Percentiles rank a stretch among this genome's conserved stretches.
Evolutionary conservation across 2,113 vertebrate species (phyloP).

Genomic region (Bambusicola thoracicus): DNA sequence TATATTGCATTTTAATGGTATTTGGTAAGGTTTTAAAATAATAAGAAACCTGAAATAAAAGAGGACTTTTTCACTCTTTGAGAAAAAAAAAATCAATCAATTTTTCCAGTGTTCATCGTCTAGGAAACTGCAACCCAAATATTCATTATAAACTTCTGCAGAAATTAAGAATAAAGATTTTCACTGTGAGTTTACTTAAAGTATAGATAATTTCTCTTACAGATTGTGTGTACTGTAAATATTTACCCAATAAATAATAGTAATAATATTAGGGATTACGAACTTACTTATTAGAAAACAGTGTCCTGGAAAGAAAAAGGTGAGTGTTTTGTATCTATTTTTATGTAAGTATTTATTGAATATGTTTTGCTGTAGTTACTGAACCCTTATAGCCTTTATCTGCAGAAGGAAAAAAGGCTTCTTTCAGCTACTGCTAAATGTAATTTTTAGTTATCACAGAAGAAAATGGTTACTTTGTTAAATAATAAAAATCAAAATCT

Average conservation of each 20-base stretch:
- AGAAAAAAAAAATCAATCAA: not conserved
- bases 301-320: not conserved
- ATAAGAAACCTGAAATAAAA: not conserved
- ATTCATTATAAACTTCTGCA: not conserved
- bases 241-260: not conserved
- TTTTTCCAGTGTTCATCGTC: not conserved
- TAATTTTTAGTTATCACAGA: not conserved
- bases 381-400: not conserved
- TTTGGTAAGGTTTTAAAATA: not conserved
- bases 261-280: not conserved
- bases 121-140: not conserved
- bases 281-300: not conserved
- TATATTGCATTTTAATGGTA: not conserved
- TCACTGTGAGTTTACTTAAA: not conserved
- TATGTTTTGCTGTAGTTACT: not conserved
- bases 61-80: not conserved
- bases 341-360: not conserved
- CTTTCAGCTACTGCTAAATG: not conserved
- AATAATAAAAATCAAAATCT: not conserved
- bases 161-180: not conserved
- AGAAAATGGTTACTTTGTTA: no score
- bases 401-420: not conserved
- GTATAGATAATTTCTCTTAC: not conserved
- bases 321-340: rapidly evolving
- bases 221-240: not conserved